Evolutionary conservation across 2,888 invertebrate species (phyloP), one percentile per base, ranked within the genome.

Genomic region (Timandra comae): DNA sequence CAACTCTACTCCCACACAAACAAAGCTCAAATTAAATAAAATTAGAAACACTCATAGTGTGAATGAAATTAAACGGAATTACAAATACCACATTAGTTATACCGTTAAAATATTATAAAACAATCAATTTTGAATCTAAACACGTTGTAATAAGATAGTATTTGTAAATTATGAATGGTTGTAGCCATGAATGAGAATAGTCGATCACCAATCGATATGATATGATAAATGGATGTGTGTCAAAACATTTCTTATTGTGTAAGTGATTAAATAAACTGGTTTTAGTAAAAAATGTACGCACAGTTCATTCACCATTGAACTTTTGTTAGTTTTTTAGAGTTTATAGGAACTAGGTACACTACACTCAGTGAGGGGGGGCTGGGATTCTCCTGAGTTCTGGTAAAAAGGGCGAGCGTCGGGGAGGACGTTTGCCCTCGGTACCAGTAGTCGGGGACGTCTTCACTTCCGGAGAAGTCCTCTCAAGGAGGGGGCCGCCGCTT

Each of bases 161-260:
- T n/a, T n/a, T n/a, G n/a, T n/a, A n/a, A n/a, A n/a, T n/a, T n/a
- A n/a, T n/a, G n/a, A n/a, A n/a, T n/a, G n/a, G n/a, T n/a, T n/a
- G n/a, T n/a, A n/a, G n/a, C n/a, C n/a, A n/a, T 70, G 67, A 63
- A 59, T 56, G 49, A 50, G 46, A 60, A 62, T 59, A 66, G 69
- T 65, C 67, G 75, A 76, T 78, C 77, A 72, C 64, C 56, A 52
- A 63, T 73, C 65, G 77, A 75, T 75, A 70, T 54, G 41, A n/a
- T 51, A 62, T 76, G 78, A 78, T 76, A 71, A 73, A 78, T 74
- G 73, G 61, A 58, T 54, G 44, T 38, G 43, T 58, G 73, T 74
- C 73, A 65, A 33, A 34, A 49, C 41, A 33, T 3, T 16, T 16
- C 6, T 16, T 16, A n/a, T n/a, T n/a, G n/a, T n/a, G n/a, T n/a